These are phyloP conservation scores for Cygnus buccinator DNA, from an alignment of 2,113 vertebrate species.

Conservation along the genomic window DNA sequence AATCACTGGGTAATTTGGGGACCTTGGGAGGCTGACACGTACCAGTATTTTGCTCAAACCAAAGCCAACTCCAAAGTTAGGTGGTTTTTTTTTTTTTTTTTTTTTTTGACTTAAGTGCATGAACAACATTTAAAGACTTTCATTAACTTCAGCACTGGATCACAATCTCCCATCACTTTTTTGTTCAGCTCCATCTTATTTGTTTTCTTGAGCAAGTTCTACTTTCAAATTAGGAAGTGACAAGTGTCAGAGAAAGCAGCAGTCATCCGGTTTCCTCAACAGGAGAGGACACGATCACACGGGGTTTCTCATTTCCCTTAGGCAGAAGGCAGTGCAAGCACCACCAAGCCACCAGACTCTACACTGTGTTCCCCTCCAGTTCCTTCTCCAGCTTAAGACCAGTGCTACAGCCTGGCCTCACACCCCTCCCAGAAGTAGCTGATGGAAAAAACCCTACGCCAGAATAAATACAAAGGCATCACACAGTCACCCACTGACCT, in stretches of 20 bases:
- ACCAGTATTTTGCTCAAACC: neutral
- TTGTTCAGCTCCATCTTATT: neutral
- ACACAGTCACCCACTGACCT: neutral
- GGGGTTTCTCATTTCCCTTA: neutral
- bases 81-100: neutral
- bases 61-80: neutral
- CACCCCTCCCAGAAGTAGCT: neutral
- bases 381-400: neutral
- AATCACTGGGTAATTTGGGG: neutral
- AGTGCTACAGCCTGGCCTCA: neutral
- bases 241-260: neutral
- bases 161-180: neutral
- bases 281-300: accelerated
- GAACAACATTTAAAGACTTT: neutral
- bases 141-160: neutral
- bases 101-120: neutral
- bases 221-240: neutral
- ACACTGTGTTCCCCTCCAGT: neutral
- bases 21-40: neutral
- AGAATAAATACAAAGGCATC: neutral
- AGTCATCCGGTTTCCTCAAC: neutral
- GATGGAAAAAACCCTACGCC: neutral
- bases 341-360: neutral
- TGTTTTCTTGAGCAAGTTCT: neutral
- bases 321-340: neutral